These are phyloP conservation scores for Hydrocynus forskahlii DNA, from an alignment of 2,797 vertebrate species.

Conservation along the genomic window DNA sequence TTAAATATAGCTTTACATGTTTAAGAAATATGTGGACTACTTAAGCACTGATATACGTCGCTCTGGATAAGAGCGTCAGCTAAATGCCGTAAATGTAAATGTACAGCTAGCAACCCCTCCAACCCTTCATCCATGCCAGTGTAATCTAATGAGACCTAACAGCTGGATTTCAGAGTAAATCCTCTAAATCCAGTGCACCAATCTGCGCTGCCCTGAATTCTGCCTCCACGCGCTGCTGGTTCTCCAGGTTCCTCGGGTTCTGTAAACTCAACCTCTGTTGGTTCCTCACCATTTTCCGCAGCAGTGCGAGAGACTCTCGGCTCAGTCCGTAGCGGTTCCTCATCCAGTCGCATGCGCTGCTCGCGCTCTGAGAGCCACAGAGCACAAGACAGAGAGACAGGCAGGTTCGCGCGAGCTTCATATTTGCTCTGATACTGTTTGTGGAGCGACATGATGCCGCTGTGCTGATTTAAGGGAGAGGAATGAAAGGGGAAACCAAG, in stretches of 20 bases:
- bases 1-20: too few species aligned
- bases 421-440: background rate
- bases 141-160: too few species aligned
- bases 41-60: too few species aligned
- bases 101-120: too few species aligned
- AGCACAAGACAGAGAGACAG: conserved; percentile 23
- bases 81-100: too few species aligned
- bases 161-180: too few species aligned
- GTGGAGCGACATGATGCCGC: conserved; percentile 26
- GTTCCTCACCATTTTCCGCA: conserved; percentile 32
- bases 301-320: background rate
- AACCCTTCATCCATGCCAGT: too few species aligned
- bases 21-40: too few species aligned
- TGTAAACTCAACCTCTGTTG: background rate
- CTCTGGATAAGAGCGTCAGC: too few species aligned
- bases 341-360: conserved; percentile 45
- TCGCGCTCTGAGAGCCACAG: conserved; percentile 9
- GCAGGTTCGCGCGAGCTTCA: conserved; percentile 23
- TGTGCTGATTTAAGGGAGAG: conserved; percentile 24
- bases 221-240: too few species aligned
- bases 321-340: conserved; percentile 7
- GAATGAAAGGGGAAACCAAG: conserved; percentile 50
- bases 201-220: too few species aligned
- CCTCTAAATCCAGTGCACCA: background rate
- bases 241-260: too few species aligned